phyloP scores from a whole-genome alignment of 2,888 invertebrate species.

The Andrena chrysosceles region DNA sequence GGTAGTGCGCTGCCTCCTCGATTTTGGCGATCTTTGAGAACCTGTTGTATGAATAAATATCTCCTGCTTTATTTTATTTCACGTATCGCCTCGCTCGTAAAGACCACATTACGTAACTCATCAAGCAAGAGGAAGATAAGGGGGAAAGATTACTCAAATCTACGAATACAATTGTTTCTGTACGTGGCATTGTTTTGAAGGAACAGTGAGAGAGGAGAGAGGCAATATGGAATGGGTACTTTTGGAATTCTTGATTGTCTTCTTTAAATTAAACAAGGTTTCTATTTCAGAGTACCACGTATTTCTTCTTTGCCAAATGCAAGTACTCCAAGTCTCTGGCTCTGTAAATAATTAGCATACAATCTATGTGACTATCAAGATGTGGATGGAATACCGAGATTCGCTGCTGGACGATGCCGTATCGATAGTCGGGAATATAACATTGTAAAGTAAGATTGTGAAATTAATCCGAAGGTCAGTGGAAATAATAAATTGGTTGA shows the following conservation, averaged over 20 bases:
- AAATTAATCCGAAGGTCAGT: constrained; percentile 1
- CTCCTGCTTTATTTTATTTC: not conserved
- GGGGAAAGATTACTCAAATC: not conserved
- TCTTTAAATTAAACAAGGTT: constrained; percentile 40
- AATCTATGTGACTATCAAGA: not conserved
- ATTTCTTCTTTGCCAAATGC: constrained; percentile 47
- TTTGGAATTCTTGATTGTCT: constrained; percentile 32
- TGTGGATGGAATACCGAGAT: not conserved
- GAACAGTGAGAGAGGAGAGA: constrained; percentile 3
- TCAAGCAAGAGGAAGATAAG: not conserved
- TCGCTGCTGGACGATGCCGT: not conserved
- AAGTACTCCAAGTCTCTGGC: constrained; percentile 53
- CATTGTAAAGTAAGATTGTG: not conserved
- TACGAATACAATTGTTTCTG: not conserved
- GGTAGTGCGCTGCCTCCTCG: constrained; percentile 92
- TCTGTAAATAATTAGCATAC: constrained; percentile 59
- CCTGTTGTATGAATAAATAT: constrained; percentile 81
- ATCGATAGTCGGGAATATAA: not conserved
- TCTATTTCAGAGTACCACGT: constrained; percentile 40
- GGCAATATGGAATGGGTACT: constrained; percentile 66
- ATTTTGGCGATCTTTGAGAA: constrained; percentile 90
- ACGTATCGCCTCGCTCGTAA: not conserved
- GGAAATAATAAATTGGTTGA: not conserved
- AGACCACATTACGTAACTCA: not conserved
- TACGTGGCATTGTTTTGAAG: not conserved